phyloP scores from a whole-genome alignment of 2,888 invertebrate genomes.

The Lithophane socia region DNA sequence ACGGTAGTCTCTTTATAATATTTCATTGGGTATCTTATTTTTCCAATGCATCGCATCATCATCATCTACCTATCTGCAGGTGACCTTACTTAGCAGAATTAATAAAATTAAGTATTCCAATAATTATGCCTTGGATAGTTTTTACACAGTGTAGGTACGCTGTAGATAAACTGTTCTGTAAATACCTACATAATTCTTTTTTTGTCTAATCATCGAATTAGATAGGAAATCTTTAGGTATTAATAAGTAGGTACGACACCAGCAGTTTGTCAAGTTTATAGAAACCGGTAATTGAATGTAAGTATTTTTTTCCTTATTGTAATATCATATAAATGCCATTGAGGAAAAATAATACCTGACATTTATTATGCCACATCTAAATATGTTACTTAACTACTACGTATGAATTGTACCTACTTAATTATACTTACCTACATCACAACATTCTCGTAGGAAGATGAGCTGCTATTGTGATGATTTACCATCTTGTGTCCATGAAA shows the following conservation, averaged over 20 bases:
- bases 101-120: neutral
- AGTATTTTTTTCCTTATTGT: constrained; percentile 12
- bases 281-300: constrained; percentile 14
- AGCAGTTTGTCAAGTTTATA: neutral
- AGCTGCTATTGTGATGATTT: constrained; percentile 41
- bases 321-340: neutral
- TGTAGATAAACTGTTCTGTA: neutral
- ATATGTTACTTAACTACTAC: neutral
- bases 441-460: constrained; percentile 9
- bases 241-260: constrained; percentile 15
- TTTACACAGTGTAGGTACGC: neutral
- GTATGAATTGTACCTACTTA: neutral
- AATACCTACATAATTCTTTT: neutral
- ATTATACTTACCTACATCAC: neutral
- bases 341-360: constrained; percentile 18
- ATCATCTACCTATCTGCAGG: neutral
- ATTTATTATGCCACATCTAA: constrained; percentile 1
- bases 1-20: neutral
- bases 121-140: neutral
- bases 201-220: neutral
- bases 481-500: constrained; percentile 51
- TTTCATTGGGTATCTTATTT: neutral
- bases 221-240: neutral
- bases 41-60: neutral
- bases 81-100: neutral